Base-by-base conservation (phyloP, 2,113 vertebrate species). In the Anas platyrhynchos region DNA sequence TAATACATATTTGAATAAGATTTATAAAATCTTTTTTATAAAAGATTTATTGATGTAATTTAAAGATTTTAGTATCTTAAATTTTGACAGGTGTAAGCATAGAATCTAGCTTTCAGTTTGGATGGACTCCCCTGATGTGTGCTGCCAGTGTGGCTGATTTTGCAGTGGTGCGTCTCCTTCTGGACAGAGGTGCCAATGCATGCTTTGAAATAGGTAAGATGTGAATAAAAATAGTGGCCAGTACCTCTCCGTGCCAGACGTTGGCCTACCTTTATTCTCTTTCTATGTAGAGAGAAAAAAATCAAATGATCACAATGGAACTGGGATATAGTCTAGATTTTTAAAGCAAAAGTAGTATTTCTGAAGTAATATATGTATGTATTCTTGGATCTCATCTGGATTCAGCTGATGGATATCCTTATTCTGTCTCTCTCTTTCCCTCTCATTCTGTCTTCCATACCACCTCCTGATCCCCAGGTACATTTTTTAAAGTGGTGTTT, bases 61-160 rank as follows among this genome's bases (percentile, higher is more conserved):
- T 92, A 86, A 85, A 75, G 50, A 36, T 93, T 50, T 95, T 78
- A 13, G 22, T 69, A 13, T 87, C 48, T 76, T 76, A 4, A 67
- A 84, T 93, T 89, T 91, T 76, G 29, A 22, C 94, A 99, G 99
- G 99, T 63, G 16, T 99, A 95, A 98, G 95, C 50, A 97, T 99
- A 91, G 99, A 99, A 56, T 98, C 96, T 36, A 98, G 72, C 25
- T 98, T 99, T 65, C 96, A 90, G 15, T 99, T 98, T 96, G 99
- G 97, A 7, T 99, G 99, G 99, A 99, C 99, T 86, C 99, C 99
- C 26, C 98, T 99, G 86, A 99, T 99, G 99, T 99, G 97, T 95
- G 99, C 99, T 31, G 99, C 99, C 86, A 98, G 95, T 3, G 75
- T 98, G 87, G 98, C 98, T 17, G 97, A 99, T 73, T 97, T 97